Conservation (phyloP, 1,140 invertebrate species). For the Zaprionus davidi region DNA sequence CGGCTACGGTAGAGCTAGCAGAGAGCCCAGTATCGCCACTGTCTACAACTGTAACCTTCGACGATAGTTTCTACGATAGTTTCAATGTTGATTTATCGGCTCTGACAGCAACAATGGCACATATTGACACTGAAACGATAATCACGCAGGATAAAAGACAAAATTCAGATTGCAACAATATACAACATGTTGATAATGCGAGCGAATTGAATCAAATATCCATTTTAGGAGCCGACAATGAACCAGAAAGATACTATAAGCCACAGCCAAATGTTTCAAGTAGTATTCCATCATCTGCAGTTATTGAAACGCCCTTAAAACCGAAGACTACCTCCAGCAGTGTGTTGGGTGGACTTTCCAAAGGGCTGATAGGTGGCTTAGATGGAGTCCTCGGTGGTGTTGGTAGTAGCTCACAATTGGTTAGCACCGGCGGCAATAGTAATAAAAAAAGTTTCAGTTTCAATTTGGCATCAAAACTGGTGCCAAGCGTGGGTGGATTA, state of each 20-base stretch:
- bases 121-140: conserved; percentile 25
- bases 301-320: conserved; percentile 27
- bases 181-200: background rate
- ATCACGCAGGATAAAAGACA: background rate
- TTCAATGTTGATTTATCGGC: conserved; percentile 73
- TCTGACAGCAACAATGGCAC: conserved; percentile 55
- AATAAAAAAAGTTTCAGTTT: conserved; percentile 70
- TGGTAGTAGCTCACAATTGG: conserved; percentile 32
- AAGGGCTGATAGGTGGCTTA: conserved; percentile 73
- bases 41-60: conserved; percentile 41
- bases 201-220: conserved; percentile 1
- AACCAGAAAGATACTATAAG: conserved; percentile 49
- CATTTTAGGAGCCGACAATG: background rate
- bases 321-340: conserved; percentile 54
- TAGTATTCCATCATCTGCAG: background rate
- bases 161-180: conserved; percentile 17
- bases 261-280: conserved; percentile 8
- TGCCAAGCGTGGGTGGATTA: conserved; percentile 68
- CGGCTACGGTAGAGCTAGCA: background rate
- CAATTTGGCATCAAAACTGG: conserved; percentile 72
- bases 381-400: conserved; percentile 72
- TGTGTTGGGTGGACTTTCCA: conserved; percentile 71
- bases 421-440: conserved; percentile 15
- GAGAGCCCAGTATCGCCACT: background rate
- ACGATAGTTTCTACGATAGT: conserved; percentile 79